Conservation (phyloP, 2,797 vertebrate species). For the Telmatherina bonti region DNA sequence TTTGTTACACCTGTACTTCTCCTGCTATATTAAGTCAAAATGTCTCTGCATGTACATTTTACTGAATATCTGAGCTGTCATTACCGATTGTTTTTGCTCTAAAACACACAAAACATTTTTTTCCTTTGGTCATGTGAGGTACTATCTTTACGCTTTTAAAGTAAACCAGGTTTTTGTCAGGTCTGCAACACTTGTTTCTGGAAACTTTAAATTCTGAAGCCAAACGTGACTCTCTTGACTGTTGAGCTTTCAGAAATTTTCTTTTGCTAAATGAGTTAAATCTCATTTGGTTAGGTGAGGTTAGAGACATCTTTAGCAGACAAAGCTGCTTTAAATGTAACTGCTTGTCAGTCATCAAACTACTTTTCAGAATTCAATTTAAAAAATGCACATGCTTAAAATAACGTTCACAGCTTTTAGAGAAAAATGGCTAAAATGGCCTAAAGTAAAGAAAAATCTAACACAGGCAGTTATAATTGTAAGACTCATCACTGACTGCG, state of each 20-base stretch:
- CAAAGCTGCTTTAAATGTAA: slow-evolving; percentile 25
- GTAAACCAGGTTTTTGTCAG: not conserved
- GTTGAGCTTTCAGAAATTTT: slow-evolving; percentile 6
- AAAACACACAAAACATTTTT: not conserved
- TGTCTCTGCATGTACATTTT: not conserved
- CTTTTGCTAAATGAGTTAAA: slow-evolving; percentile 4
- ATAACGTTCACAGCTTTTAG: slow-evolving; percentile 1
- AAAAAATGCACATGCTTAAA: slow-evolving; percentile 5
- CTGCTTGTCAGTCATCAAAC: slow-evolving; percentile 27
- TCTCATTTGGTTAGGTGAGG: not conserved
- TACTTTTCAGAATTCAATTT: slow-evolving; percentile 5
- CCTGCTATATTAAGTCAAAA: not conserved
- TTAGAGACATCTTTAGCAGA: slow-evolving; percentile 25
- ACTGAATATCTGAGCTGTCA: not conserved
- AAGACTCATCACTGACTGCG: not conserved
- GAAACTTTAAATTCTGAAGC: not conserved
- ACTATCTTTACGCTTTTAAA: not conserved
- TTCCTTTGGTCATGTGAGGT: not conserved
- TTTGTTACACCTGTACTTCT: not conserved
- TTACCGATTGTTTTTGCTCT: not conserved
- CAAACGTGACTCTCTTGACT: not conserved
- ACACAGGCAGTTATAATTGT: not conserved
- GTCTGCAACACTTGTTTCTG: not conserved
- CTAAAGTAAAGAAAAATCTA: not conserved
- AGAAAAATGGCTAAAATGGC: not conserved